Evolutionary conservation across 2,888 invertebrate genomes (phyloP), one percentile per base, ranked within the genome.

Genomic region (Pseudanteris insignis): DNA sequence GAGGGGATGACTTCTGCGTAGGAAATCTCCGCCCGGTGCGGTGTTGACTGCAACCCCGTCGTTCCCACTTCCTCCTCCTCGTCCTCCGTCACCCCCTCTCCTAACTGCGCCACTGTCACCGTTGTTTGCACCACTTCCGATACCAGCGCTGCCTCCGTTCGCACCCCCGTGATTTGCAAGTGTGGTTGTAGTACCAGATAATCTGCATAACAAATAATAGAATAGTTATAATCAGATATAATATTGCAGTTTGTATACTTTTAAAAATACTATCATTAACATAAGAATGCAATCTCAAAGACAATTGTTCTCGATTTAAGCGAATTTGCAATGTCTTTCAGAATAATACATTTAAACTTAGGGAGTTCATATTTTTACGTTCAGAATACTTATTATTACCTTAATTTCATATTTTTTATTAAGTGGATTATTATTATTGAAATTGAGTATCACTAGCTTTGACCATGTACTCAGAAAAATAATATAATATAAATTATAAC

Each of bases 11-110:
- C 83, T 82, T 85, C 81, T 82, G 84, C 80, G 83, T 83, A 80
- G 88, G 84, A 67, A 79, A 70, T 79, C 79, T 85, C 86, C 79
- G 86, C 84, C 85, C 77, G 85, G 81, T 75, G 85, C 84, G 70
- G 84, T 82, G 78, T 84, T 84, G 68, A 83, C 83, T 79, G 81
- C 79, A 79, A 83, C 73, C 81, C 75, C 74, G 59, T 84, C 73
- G 36, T 71, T 75, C 64, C 84, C 84, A 69, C 82, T 81, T 70
- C 82, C 74, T 25, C 70, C 70, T 18, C 70, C 73, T 37, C 70
- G 67, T 34, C 71, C 70, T 24, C 71, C 68, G 34, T 69, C 69
- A 6, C 67, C 68, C 24, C 66, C 64, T 11, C 69, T 69, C 43
- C 70, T 66, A 24, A 65, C 68, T 33, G 64, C 72, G 47, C 67